These are phyloP conservation scores for Urophycis tenuis DNA, from an alignment of 2,797 vertebrate species.

Conservation along the genomic window DNA sequence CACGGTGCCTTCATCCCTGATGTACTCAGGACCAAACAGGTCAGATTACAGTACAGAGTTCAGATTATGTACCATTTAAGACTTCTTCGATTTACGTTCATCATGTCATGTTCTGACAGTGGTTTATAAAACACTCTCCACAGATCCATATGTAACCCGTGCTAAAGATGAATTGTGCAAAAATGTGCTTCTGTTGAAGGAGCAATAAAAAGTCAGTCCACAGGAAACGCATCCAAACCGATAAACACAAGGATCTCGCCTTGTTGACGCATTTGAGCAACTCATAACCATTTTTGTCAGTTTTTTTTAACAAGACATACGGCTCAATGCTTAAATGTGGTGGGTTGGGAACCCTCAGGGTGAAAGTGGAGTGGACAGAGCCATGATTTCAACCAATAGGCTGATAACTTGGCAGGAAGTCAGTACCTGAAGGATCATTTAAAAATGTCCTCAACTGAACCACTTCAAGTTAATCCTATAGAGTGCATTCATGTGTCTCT, in stretches of 20 bases:
- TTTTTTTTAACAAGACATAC: not conserved
- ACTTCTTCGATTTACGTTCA: not conserved
- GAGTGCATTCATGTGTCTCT: not conserved
- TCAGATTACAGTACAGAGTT: not conserved
- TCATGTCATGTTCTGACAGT: not conserved
- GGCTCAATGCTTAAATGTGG: not conserved
- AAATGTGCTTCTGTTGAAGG: not conserved
- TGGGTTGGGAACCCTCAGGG: not conserved
- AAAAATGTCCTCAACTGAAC: not conserved
- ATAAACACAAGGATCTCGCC: not conserved
- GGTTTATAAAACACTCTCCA: not conserved
- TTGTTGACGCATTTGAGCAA: not conserved
- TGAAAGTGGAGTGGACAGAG: not conserved
- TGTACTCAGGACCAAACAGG: not conserved
- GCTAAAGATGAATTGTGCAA: not conserved
- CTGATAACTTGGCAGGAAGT: not conserved
- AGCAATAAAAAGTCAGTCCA: no score
- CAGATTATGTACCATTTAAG: not conserved
- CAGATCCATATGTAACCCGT: not conserved
- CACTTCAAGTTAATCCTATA: not conserved
- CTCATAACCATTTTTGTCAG: not conserved
- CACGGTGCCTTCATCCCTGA: not conserved
- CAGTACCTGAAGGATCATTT: not conserved
- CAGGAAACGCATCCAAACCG: no score
- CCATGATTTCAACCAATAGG: not conserved